Conservation (phyloP, 2,113 vertebrate species). For the Odobenus rosmarus region DNA sequence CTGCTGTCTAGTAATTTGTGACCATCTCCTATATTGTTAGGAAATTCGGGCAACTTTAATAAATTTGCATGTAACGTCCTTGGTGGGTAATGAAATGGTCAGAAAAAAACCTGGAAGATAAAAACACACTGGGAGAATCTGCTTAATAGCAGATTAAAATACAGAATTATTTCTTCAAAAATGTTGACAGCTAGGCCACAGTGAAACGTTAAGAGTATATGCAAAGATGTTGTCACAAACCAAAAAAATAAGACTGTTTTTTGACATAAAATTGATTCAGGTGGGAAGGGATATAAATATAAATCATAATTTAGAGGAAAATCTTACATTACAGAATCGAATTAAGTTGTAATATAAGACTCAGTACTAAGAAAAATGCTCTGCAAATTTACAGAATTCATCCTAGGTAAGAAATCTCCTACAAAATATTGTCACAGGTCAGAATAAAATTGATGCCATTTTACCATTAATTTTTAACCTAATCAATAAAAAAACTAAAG, state of each 20-base stretch:
- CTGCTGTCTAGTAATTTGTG: neutral
- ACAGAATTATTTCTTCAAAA: constrained; percentile 46
- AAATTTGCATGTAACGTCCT: neutral
- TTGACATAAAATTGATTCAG: constrained; percentile 52
- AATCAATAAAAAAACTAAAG: constrained; percentile 47
- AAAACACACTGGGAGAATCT: neutral
- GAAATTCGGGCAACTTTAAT: constrained; percentile 43
- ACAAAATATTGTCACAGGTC: constrained; percentile 57
- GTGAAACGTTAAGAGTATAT: constrained; percentile 61
- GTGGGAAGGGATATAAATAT: constrained; percentile 57
- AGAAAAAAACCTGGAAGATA: neutral
- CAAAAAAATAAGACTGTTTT: neutral
- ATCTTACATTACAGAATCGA: constrained; percentile 61
- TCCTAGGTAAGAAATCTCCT: constrained; percentile 64
- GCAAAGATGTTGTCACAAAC: constrained; percentile 50
- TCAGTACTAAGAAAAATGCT: constrained; percentile 61
- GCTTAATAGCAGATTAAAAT: neutral
- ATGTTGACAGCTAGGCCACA: constrained; percentile 11
- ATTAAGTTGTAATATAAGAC: constrained; percentile 70
- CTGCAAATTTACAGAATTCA: constrained; percentile 78
- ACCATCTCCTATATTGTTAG: neutral
- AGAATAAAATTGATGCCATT: constrained; percentile 67
- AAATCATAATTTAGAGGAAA: constrained; percentile 52
- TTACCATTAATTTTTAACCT: constrained; percentile 70
- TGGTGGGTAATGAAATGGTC: neutral